These are phyloP conservation scores for Phenganax stokvisi DNA, from an alignment of 92 coral and sea anemone species.

Conservation along the genomic window DNA sequence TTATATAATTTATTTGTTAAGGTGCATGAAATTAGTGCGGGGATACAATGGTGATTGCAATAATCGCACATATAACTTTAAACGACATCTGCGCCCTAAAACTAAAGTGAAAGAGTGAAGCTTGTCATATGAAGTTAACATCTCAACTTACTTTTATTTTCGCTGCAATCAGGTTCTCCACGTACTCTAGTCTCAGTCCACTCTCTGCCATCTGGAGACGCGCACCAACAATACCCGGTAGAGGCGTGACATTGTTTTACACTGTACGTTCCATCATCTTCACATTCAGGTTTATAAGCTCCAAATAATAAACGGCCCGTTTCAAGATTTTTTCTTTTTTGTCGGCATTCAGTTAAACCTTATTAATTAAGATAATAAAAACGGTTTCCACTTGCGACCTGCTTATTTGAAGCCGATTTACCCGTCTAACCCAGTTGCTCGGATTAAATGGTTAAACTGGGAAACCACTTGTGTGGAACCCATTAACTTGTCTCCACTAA, in stretches of 20 bases:
- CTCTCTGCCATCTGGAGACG: slow-evolving; percentile 64
- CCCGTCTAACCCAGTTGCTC: neutral
- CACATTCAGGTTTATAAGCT: slow-evolving; percentile 63
- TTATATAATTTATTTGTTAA: too few species aligned
- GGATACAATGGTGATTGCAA: too few species aligned
- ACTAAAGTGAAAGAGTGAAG: neutral
- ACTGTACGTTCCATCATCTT: slow-evolving; percentile 61
- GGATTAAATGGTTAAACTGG: neutral
- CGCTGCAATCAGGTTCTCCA: slow-evolving; percentile 56
- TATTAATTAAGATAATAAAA: neutral
- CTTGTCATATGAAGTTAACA: neutral
- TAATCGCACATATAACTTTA: neutral
- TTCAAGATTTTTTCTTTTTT: slow-evolving; percentile 51
- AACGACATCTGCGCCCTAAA: neutral
- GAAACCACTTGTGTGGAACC: neutral
- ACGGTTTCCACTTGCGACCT: neutral
- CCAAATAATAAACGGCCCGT: slow-evolving; percentile 59
- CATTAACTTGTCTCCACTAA: too few species aligned
- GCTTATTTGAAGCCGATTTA: neutral
- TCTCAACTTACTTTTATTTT: slow-evolving; percentile 29
- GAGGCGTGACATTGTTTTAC: slow-evolving; percentile 64
- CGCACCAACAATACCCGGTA: slow-evolving; percentile 79
- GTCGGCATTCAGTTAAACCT: slow-evolving; percentile 73
- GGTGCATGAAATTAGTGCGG: too few species aligned
- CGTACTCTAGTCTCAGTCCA: slow-evolving; percentile 79